These are phyloP conservation scores for Geotrupes spiniger DNA, from an alignment of 2,888 invertebrate genomes.

Conservation along the genomic window DNA sequence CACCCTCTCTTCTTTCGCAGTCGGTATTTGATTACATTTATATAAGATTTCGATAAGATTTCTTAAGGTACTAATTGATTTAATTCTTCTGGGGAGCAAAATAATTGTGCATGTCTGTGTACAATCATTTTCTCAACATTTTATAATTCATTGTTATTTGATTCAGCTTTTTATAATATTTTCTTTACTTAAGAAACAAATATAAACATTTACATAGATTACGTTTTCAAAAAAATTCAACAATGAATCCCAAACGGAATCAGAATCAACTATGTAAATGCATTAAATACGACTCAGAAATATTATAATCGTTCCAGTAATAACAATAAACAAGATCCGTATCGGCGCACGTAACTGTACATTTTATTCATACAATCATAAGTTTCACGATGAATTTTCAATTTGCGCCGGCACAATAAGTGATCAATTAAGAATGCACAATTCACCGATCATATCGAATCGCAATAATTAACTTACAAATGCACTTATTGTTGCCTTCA, in stretches of 20 bases:
- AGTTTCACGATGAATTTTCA: constrained; percentile 20
- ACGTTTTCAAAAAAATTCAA: background rate
- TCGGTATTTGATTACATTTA: too few relatives aligned
- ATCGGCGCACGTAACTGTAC: constrained; percentile 7
- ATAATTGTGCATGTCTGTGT: too few relatives aligned
- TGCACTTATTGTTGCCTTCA: constrained; percentile 16
- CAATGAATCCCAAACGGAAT: background rate
- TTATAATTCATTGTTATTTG: too few relatives aligned
- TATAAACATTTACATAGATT: too few relatives aligned
- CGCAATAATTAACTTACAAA: constrained; percentile 20
- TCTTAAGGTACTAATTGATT: too few relatives aligned
- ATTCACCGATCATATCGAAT: constrained; percentile 14
- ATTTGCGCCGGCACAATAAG: constrained; percentile 18
- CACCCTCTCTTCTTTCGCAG: too few relatives aligned
- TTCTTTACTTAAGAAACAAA: too few relatives aligned
- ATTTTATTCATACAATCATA: constrained; percentile 5
- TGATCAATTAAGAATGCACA: constrained; percentile 19
- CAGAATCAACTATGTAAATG: background rate
- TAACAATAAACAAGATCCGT: constrained; percentile 4
- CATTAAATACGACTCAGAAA: background rate
- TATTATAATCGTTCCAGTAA: background rate
- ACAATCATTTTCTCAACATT: too few relatives aligned
- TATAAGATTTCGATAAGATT: too few relatives aligned
- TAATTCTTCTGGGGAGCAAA: too few relatives aligned
- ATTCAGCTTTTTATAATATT: too few relatives aligned